Base-by-base conservation (phyloP, 2,888 invertebrate genomes). In the Tachina lurida region DNA sequence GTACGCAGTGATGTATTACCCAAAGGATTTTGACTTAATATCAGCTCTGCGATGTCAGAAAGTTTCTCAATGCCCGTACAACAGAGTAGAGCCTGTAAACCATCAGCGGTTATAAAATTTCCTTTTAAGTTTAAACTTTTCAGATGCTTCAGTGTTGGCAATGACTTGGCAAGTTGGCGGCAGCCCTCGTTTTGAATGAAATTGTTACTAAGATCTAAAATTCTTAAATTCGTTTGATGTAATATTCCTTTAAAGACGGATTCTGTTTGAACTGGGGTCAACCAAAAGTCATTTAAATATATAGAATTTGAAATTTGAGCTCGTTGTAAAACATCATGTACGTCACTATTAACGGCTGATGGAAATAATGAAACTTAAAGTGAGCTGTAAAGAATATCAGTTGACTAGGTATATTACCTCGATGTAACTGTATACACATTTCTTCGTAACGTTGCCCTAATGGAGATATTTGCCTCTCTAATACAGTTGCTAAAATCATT, bases 371-470 rank as follows among this genome's bases (percentile, higher is more conserved):
- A 67, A 68, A 52, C n/a, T 19, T 47, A 31, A 79, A 56, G 12
- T 62, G n/a, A 70, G 58, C 43, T 13, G 7, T 65, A 41, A 5
- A 43, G 45, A 1, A 65, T 54, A 22, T 0, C 31, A 74, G 12
- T 80, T 83, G 86, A 60, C 70, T 79, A 15, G 13, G 71, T 9
- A 1, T 47, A 10, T 74, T 92, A 97, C 97, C 94, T 89, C 94
- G 94, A 79, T 94, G 94, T 84, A 95, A 93, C 86, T 95, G 94
- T 67, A 93, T 93, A 89, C 97, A 97, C 86, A 96, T 95, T 89
- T 96, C 96, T 65, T 94, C 93, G 89, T 98, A 98, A 86, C 97
- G 94, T 76, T 97, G 96, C 9, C 94, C 94, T 1, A 97, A 93
- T 0, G 97, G 95, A 0, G 96, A 96, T 1, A 96, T 94, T 89